A percentile compares a stretch with the other conserved stretches of the same genome.
These are phyloP conservation scores for Polyommatus iphigenia DNA, from an alignment of 2,888 invertebrate genomes.

Conservation along the genomic window DNA sequence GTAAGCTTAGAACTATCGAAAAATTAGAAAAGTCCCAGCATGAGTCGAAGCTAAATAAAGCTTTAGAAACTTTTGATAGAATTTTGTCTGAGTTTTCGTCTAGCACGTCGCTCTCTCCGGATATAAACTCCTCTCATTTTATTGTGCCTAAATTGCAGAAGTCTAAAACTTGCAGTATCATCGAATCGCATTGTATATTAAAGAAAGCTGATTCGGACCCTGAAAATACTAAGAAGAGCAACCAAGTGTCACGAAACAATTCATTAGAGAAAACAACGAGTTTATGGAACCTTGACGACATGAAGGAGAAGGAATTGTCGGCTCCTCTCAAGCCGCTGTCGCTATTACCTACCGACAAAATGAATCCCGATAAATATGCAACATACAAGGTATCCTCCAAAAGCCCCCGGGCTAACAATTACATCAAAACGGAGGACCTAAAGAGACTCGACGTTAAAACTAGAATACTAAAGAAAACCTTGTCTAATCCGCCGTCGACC, in stretches of 20 bases:
- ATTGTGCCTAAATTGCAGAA: constrained; percentile 82
- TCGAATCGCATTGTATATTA: constrained; percentile 84
- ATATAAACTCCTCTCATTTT: constrained; percentile 53
- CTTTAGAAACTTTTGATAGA: constrained; percentile 76
- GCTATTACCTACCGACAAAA: constrained; percentile 59
- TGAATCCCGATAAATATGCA: constrained; percentile 73
- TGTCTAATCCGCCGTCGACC: constrained; percentile 76
- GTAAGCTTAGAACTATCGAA: constrained; percentile 47
- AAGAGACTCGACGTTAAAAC: constrained; percentile 78
- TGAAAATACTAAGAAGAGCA: constrained; percentile 57
- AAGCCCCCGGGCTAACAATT: constrained; percentile 61
- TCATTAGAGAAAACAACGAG: constrained; percentile 80
- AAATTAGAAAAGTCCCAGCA: constrained; percentile 45
- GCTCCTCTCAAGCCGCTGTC: constrained; percentile 67
- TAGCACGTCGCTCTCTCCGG: constrained; percentile 54
- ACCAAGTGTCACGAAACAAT: constrained; percentile 68
- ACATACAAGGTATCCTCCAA: constrained; percentile 76
- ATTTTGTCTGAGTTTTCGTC: constrained; percentile 69
- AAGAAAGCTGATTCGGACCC: constrained; percentile 80
- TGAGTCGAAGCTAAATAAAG: constrained; percentile 69
- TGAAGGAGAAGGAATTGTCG: constrained; percentile 74
- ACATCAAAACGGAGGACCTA: constrained; percentile 69
- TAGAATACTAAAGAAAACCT: constrained; percentile 76
- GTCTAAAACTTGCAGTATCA: constrained; percentile 85
- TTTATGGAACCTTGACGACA: constrained; percentile 80